A percentile compares a stretch with the other conserved stretches of the same genome.
phyloP scores from a whole-genome alignment of 2,113 vertebrate species.

The Colossoma macropomum region DNA sequence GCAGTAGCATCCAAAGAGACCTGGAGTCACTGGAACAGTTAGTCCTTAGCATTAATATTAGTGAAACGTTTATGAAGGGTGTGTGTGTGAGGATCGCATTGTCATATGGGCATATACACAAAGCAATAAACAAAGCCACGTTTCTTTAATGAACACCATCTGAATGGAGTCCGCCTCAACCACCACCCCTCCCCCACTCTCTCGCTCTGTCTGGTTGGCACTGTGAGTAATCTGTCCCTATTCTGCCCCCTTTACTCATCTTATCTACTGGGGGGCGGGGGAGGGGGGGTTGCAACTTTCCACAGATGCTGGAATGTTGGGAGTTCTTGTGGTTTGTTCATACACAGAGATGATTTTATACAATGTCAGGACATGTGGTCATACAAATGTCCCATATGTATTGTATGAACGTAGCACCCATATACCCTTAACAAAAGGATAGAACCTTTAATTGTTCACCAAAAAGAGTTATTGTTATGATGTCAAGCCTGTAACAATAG shows the following conservation, averaged over 20 bases:
- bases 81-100: not conserved
- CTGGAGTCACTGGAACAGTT: not conserved
- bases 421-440: too few species aligned
- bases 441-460: too few species aligned
- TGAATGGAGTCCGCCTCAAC: slow-evolving; percentile 81
- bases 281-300: too few species aligned
- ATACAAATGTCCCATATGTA: too few species aligned
- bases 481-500: too few species aligned
- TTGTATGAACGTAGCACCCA: too few species aligned
- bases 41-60: not conserved
- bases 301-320: too few species aligned
- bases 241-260: slow-evolving; percentile 4
- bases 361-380: too few species aligned
- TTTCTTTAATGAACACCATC: slow-evolving; percentile 88
- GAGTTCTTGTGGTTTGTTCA: too few species aligned
- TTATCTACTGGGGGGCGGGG: too few species aligned
- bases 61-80: not conserved
- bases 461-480: too few species aligned
- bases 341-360: too few species aligned
- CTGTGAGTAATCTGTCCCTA: slow-evolving; percentile 83
- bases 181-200: slow-evolving; percentile 81
- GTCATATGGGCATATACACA: not conserved
- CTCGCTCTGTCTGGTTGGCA: slow-evolving; percentile 81
- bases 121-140: slow-evolving; percentile 81
- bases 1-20: not conserved